Conservation (phyloP, 2,888 invertebrate genomes). For the Drosophila putrida region DNA sequence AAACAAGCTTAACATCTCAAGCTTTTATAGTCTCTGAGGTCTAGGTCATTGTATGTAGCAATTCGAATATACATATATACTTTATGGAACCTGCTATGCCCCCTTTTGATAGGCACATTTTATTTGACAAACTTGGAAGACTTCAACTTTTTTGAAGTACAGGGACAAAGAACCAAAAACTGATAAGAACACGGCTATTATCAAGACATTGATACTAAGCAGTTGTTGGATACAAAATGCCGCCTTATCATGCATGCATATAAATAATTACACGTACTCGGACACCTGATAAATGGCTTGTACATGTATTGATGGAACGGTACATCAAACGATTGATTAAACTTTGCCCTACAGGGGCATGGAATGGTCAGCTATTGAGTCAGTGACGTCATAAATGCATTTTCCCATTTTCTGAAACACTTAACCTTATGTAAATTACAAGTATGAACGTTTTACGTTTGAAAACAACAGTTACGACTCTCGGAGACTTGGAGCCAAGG, state of each 20-base stretch:
- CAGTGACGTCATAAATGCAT: slow-evolving; percentile 48
- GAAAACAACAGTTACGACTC: slow-evolving; percentile 20
- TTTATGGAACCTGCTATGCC: too few relatives aligned
- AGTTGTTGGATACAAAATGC: slow-evolving; percentile 32
- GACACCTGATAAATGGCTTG: slow-evolving; percentile 58
- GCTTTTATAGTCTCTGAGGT: too few relatives aligned
- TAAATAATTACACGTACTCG: slow-evolving; percentile 61
- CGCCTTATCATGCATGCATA: slow-evolving; percentile 41
- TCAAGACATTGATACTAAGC: slow-evolving; percentile 23
- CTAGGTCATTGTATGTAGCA: too few relatives aligned
- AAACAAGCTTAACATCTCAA: too few relatives aligned
- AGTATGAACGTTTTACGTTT: not conserved
- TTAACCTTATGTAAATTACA: not conserved
- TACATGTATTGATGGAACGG: slow-evolving; percentile 8
- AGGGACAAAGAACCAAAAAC: too few relatives aligned
- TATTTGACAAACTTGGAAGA: too few relatives aligned
- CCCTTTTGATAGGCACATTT: too few relatives aligned
- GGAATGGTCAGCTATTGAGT: slow-evolving; percentile 3
- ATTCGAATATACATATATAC: too few relatives aligned
- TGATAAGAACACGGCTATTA: slow-evolving; percentile 36
- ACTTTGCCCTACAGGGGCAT: slow-evolving; percentile 56
- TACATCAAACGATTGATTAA: slow-evolving; percentile 25
- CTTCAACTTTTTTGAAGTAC: too few relatives aligned
- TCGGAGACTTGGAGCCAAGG: not conserved
- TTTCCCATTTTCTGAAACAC: slow-evolving; percentile 12